Conservation (phyloP, 2,888 invertebrate species). For the Furcula furcula region DNA sequence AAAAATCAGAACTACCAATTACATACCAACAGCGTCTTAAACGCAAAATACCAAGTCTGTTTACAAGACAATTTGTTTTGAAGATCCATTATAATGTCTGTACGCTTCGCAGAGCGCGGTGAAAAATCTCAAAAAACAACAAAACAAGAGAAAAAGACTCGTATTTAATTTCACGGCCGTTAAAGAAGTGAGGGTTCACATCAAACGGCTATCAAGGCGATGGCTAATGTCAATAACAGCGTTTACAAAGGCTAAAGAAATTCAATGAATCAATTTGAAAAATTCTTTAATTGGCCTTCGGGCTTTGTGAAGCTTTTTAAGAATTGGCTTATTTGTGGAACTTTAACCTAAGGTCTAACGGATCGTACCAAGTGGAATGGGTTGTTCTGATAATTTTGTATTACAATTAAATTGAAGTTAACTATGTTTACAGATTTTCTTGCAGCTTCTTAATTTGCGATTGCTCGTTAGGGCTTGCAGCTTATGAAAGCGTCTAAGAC, state of each 20-base stretch:
- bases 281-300: conserved; percentile 74
- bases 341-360: too few species aligned
- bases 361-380: too few species aligned
- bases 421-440: too few species aligned
- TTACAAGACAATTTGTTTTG: conserved; percentile 20
- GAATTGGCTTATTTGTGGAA: too few species aligned
- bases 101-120: not conserved
- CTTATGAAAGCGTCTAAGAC: too few species aligned
- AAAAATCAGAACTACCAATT: not conserved
- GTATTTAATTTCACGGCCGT: not conserved
- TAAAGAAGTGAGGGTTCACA: conserved; percentile 23
- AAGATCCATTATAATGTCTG: not conserved
- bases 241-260: conserved; percentile 57
- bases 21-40: not conserved
- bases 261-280: conserved; percentile 67
- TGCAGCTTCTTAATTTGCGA: too few species aligned
- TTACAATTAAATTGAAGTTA: too few species aligned
- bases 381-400: too few species aligned
- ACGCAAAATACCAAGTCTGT: conserved; percentile 7
- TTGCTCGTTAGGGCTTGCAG: too few species aligned
- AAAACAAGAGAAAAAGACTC: not conserved
- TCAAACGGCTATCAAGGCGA: conserved; percentile 52
- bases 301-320: too few species aligned
- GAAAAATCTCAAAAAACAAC: not conserved
- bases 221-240: conserved; percentile 59